These are phyloP conservation scores for Chrysolina oricalcia DNA, from an alignment of 2,888 invertebrate genomes.

Conservation along the genomic window DNA sequence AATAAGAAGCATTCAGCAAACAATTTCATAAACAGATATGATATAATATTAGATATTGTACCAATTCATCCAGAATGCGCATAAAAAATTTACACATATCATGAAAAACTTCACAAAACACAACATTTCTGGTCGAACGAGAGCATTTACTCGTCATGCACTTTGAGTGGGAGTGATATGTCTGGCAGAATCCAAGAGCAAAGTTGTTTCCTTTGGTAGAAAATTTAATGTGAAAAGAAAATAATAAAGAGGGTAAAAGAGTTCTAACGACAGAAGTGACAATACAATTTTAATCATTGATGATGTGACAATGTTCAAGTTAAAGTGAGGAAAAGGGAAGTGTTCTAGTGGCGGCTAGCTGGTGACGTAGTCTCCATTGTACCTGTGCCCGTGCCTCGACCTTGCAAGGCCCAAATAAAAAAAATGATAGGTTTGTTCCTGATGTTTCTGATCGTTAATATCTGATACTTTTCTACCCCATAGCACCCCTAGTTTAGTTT, in stretches of 20 bases:
- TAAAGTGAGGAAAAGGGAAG: constrained; percentile 29
- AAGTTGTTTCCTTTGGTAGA: constrained; percentile 59
- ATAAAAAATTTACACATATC: constrained; percentile 32
- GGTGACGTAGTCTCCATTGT: constrained; percentile 72
- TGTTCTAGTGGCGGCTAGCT: constrained; percentile 64
- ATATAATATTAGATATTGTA: not conserved
- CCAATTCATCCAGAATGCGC: constrained; percentile 30
- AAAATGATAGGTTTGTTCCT: constrained; percentile 66
- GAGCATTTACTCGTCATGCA: constrained; percentile 69
- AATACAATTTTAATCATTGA: constrained; percentile 58
- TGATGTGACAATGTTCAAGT: constrained; percentile 57
- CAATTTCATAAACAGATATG: not conserved
- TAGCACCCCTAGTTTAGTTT: not conserved
- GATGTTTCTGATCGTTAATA: constrained; percentile 28
- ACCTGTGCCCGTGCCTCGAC: constrained; percentile 68
- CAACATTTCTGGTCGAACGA: constrained; percentile 58
- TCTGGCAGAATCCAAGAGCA: constrained; percentile 64
- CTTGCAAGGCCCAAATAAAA: constrained; percentile 64
- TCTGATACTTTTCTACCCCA: not conserved
- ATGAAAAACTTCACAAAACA: constrained; percentile 44
- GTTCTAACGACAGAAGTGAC: constrained; percentile 39
- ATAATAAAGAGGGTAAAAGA: constrained; percentile 40
- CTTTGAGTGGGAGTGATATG: constrained; percentile 71
- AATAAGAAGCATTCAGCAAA: not conserved
- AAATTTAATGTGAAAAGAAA: constrained; percentile 51